Evolutionary conservation across 2,113 vertebrate genomes (phyloP), one percentile per base, ranked within the genome.

Genomic region (Ia io): DNA sequence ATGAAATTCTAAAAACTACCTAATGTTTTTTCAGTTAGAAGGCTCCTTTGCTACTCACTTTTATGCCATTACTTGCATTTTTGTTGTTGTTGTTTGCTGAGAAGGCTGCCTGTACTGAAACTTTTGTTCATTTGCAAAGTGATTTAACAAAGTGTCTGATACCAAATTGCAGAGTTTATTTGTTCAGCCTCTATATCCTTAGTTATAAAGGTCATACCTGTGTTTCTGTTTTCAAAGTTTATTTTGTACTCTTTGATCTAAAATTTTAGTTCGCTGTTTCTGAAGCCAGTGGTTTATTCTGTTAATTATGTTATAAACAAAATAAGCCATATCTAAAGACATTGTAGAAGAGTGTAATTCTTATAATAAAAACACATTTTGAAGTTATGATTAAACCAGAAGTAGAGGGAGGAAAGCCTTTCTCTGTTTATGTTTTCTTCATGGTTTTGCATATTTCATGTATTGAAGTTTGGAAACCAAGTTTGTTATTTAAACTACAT

Each of bases 291-390:
- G 12, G 37, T 76, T n/a, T 4, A 30, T 91, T 84, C 18, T 82
- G 30, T 74, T 91, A 67, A 47, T 93, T 91, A 37, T 59, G n/a
- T 70, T 85, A 6, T 73, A 44, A 89, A 74, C 70, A 73, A 69
- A 84, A 51, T 69, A 84, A 93, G 9, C 47, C 9, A 3, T 28
- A n/a, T 86, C 37, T 44, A 87, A 95, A 79, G 70, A 37, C 53
- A 86, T 85, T 90, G 95, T 44, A 35, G 13, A 84, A 71, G 63
- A 95, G 9, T 77, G 11, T 78, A 69, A 47, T 69, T 97, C 40
- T 82, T 78, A 51, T 56, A 44, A 28, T 56, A 83, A 87, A 95
- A 91, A 84, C 32, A 86, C 13, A 86, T 53, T 88, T 73, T 88
- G 65, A 53, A 84, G 65, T 49, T 84, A 35, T 2, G 40, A 74